A percentile compares a stretch with the other conserved stretches of the same genome.
These are phyloP conservation scores for Eulithis testata DNA, from an alignment of 2,888 invertebrate species.

Conservation along the genomic window DNA sequence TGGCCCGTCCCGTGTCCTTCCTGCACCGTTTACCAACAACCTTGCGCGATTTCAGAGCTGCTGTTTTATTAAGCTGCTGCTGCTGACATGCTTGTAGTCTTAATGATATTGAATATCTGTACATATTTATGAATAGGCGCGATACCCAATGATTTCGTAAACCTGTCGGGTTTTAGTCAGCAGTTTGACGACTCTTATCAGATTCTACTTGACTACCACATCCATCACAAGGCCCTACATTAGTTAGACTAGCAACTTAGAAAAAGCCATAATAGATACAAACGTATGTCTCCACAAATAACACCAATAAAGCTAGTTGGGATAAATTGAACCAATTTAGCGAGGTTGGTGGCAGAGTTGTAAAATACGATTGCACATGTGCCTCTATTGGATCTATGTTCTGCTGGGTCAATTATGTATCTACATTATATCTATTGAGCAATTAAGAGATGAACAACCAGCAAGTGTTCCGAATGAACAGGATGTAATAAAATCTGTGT, in stretches of 20 bases:
- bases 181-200: no score
- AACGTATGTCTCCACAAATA: conserved; percentile 56
- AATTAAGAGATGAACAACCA: conserved; percentile 26
- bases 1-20: conserved; percentile 72
- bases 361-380: conserved; percentile 57
- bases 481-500: conserved; percentile 20
- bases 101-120: neutral
- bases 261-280: neutral
- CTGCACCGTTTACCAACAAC: conserved; percentile 66
- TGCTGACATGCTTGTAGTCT: conserved; percentile 13
- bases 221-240: no score
- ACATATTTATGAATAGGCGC: no score
- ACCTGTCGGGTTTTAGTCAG: no score
- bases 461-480: conserved; percentile 21
- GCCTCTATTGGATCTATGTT: conserved; percentile 55
- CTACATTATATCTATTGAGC: conserved; percentile 44
- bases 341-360: conserved; percentile 62
- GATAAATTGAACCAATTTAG: conserved; percentile 72
- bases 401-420: conserved; percentile 58
- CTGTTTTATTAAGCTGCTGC: conserved; percentile 23
- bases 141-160: no score
- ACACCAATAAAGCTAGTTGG: conserved; percentile 70
- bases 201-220: no score
- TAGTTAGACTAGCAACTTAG: no score
- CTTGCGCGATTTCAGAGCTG: conserved; percentile 59